These are phyloP conservation scores for Strigamia transsilvanica DNA, from an alignment of 2,888 invertebrate genomes.

Conservation along the genomic window DNA sequence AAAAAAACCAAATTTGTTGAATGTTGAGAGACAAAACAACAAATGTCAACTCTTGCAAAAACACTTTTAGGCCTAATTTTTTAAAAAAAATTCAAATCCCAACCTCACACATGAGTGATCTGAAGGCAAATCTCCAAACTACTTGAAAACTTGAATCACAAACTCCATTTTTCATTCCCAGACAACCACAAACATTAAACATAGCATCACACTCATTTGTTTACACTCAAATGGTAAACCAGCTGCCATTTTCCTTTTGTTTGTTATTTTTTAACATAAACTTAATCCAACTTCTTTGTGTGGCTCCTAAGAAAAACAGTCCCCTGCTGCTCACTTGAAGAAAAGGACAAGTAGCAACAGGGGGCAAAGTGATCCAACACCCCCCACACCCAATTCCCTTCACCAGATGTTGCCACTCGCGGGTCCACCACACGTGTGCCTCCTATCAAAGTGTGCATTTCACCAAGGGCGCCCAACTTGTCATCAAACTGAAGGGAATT, in stretches of 20 bases:
- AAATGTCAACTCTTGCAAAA: neutral
- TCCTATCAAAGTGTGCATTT: neutral
- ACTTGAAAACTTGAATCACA: neutral
- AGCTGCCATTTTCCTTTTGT: neutral
- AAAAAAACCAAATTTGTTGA: too few species aligned
- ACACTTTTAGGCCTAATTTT: neutral
- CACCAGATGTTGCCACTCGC: neutral
- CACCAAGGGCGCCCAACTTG: neutral
- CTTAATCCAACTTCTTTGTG: neutral
- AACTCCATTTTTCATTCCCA: neutral
- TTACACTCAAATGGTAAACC: neutral
- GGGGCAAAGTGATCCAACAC: neutral
- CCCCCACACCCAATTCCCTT: neutral
- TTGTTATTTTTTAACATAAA: neutral
- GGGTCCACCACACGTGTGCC: constrained; percentile 6
- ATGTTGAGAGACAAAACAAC: too few species aligned
- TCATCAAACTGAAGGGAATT: neutral
- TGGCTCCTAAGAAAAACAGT: neutral
- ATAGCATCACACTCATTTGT: neutral
- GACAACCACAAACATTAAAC: neutral
- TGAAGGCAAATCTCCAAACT: neutral
- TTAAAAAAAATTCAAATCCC: neutral
- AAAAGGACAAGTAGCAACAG: neutral
- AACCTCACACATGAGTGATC: neutral
- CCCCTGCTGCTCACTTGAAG: neutral